Conservation (phyloP, 2,113 vertebrate species). For the Manacus vitellinus region DNA sequence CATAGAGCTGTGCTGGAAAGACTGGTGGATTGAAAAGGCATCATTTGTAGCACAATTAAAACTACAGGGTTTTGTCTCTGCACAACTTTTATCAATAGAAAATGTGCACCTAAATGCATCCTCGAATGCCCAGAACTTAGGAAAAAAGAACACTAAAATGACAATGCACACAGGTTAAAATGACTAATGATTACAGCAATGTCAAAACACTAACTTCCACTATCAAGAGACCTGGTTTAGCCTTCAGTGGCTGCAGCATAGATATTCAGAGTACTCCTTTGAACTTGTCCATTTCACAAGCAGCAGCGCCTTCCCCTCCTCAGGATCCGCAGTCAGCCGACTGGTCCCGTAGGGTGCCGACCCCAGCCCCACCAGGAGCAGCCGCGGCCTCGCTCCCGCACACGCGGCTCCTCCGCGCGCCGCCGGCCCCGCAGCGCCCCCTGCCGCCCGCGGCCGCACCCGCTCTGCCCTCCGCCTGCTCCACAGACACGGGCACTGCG, state of each 20-base stretch:
- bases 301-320: accelerated
- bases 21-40: neutral
- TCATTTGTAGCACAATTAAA: neutral
- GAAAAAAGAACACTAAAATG: neutral
- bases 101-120: neutral
- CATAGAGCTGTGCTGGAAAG: neutral
- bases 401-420: neutral
- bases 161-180: neutral
- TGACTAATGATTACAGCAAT: neutral
- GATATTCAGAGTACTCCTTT: accelerated
- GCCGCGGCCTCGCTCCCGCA: neutral
- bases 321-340: accelerated
- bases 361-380: neutral
- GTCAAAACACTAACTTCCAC: neutral
- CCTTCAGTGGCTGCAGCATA: accelerated
- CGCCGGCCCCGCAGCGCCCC: neutral
- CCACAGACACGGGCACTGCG: accelerated
- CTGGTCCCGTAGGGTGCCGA: accelerated
- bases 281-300: neutral
- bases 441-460: neutral
- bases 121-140: neutral
- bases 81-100: neutral
- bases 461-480: accelerated
- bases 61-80: neutral
- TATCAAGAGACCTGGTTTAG: neutral